These are phyloP conservation scores for Progne subis DNA, from an alignment of 2,113 vertebrate genomes.

Conservation along the genomic window DNA sequence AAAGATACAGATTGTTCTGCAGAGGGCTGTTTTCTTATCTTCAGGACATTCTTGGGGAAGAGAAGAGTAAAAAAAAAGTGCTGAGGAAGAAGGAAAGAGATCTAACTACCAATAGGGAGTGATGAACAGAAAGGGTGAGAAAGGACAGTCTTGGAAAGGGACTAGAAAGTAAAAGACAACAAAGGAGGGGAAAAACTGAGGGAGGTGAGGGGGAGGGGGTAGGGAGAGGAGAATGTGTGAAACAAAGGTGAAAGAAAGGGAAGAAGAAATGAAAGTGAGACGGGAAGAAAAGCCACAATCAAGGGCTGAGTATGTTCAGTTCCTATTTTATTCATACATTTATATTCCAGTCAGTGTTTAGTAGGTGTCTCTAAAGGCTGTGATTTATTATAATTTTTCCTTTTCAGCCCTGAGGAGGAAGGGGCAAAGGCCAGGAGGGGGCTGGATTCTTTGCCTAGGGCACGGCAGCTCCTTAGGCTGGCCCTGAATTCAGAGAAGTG, in stretches of 20 bases:
- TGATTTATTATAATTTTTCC: conserved; percentile 66
- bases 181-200: neutral
- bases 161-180: conserved; percentile 44
- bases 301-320: neutral
- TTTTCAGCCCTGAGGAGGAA: neutral
- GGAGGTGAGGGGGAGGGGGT: neutral
- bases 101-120: conserved; percentile 14
- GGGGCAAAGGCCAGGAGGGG: conserved; percentile 66
- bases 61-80: conserved; percentile 12
- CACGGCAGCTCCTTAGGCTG: conserved; percentile 56
- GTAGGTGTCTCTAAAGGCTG: conserved; percentile 58
- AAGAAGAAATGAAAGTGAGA: conserved; percentile 46
- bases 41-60: conserved; percentile 11
- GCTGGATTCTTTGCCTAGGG: conserved; percentile 63
- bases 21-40: conserved; percentile 18
- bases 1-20: neutral
- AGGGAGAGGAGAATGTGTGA: conserved; percentile 4
- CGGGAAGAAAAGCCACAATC: neutral
- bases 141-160: conserved; percentile 46
- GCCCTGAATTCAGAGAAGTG: conserved; percentile 59
- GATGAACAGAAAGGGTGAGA: conserved; percentile 58
- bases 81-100: conserved; percentile 46
- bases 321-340: conserved; percentile 49
- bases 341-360: conserved; percentile 44
- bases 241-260: conserved; percentile 50